These are phyloP conservation scores for Amphilophus citrinellus DNA, from an alignment of 2,113 vertebrate species.

Conservation along the genomic window DNA sequence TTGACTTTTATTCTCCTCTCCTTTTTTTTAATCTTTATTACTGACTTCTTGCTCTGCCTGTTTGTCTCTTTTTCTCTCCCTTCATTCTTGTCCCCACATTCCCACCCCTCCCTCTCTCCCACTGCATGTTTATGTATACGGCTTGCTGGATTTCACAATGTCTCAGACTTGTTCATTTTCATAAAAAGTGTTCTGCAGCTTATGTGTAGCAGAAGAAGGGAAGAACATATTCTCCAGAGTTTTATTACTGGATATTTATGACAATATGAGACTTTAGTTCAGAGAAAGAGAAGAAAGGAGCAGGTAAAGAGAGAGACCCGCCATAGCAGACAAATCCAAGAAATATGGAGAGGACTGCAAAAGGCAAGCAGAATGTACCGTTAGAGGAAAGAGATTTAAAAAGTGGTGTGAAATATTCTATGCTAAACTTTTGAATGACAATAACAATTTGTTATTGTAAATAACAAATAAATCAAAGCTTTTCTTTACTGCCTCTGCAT, in stretches of 20 bases:
- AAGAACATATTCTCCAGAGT: constrained; percentile 26
- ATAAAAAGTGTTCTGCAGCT: constrained; percentile 27
- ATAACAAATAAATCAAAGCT: not conserved
- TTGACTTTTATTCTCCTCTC: constrained; percentile 33
- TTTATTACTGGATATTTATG: constrained; percentile 21
- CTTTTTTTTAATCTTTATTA: constrained; percentile 13
- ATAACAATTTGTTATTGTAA: not conserved
- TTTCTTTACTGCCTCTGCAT: not conserved
- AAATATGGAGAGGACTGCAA: not conserved
- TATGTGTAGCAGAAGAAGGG: not conserved
- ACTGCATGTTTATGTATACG: constrained; percentile 29
- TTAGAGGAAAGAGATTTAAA: not conserved
- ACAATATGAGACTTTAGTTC: not conserved
- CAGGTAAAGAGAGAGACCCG: not conserved
- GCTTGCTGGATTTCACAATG: constrained; percentile 4
- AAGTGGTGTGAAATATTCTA: not conserved
- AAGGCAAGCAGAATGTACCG: not conserved
- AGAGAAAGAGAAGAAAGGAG: not conserved
- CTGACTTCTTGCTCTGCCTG: constrained; percentile 19
- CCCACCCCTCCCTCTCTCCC: not conserved
- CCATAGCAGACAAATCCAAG: not conserved
- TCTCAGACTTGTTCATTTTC: constrained; percentile 44
- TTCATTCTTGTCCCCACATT: not conserved
- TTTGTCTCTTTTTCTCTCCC: not conserved
- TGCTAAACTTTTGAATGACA: not conserved